These are phyloP conservation scores for Rosalia funebris DNA, from an alignment of 2,888 invertebrate genomes.

Conservation along the genomic window DNA sequence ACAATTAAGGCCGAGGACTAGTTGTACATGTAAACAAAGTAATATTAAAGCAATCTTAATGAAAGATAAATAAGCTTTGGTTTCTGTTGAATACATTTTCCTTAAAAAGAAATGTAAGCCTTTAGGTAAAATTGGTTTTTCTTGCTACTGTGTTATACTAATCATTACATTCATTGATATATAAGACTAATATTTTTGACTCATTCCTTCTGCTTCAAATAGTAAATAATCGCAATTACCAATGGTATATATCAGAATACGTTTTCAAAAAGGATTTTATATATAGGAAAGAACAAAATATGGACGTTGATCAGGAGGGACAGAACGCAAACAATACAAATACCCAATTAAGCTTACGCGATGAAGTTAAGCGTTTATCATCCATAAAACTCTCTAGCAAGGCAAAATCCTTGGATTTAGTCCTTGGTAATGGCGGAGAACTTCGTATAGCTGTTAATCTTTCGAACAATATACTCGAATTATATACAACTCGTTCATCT, in stretches of 20 bases:
- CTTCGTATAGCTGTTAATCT: slow-evolving; percentile 74
- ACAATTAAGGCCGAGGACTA: neutral
- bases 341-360: slow-evolving; percentile 69
- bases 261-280: too few relatives aligned
- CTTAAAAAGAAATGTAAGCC: too few relatives aligned
- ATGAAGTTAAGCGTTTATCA: slow-evolving; percentile 78
- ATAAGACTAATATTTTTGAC: too few relatives aligned
- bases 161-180: too few relatives aligned
- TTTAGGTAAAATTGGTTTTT: too few relatives aligned
- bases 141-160: too few relatives aligned
- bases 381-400: slow-evolving; percentile 74
- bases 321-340: slow-evolving; percentile 47
- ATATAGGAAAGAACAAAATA: slow-evolving; percentile 45
- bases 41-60: neutral
- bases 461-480: slow-evolving; percentile 79
- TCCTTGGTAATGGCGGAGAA: slow-evolving; percentile 78
- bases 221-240: too few relatives aligned
- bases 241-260: too few relatives aligned
- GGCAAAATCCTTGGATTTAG: slow-evolving; percentile 75
- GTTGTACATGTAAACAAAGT: neutral
- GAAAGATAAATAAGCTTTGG: too few relatives aligned
- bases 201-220: too few relatives aligned
- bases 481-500: slow-evolving; percentile 71
- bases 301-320: slow-evolving; percentile 49
- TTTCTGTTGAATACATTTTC: too few relatives aligned